Base-by-base conservation (phyloP, 1,140 invertebrate species). In the Oedothorax gibbosus region DNA sequence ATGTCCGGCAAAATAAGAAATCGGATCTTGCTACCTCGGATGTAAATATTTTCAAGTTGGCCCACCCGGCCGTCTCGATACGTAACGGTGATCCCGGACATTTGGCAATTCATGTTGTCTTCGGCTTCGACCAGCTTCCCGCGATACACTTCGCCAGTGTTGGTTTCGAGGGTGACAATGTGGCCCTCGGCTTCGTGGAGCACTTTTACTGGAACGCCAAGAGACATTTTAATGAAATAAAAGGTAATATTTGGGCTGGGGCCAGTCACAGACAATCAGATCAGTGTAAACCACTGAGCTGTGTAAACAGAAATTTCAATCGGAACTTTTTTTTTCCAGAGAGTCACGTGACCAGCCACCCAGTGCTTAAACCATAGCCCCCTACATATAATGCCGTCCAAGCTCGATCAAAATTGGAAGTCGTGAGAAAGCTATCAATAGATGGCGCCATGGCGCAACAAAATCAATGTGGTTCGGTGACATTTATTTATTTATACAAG, bases 1-100 rank as follows among this genome's bases (percentile, higher is more conserved):
- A 99, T 99, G 90, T 99, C 99, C 0, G 99, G 99, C 88, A 99
- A 90, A 91, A 99, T 99, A n/a, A 99, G 92, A 90, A 99, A 99
- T 35, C 98, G 92, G 86, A 99, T 98, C 92, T 99, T 99, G 10
- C 97, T 99, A 21, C 99, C 99, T 87, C 99, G 93, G 85, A 99
- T 99, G 89, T 98, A 99, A 20, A 99, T 97, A 91, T 99, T 99
- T 91, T 99, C 98, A 84, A 99, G 91, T 88, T 98, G 95, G 60
- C 95, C 95, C 0, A 97, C 95, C 80, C 85, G 60, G n/a, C 88
- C 87, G 75, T 89, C 88, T 62, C 89, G 91, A 88, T 96, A 96
- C 0, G 96, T 97, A 0, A 97, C 96, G n/a, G 96, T 97, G 11
- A 99, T 95, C 88, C 94, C 94, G 68, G 95, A 94, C 95, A 99